Evolutionary conservation across 2,888 invertebrate species (phyloP).

Genomic region (Cacoxenus indagator): DNA sequence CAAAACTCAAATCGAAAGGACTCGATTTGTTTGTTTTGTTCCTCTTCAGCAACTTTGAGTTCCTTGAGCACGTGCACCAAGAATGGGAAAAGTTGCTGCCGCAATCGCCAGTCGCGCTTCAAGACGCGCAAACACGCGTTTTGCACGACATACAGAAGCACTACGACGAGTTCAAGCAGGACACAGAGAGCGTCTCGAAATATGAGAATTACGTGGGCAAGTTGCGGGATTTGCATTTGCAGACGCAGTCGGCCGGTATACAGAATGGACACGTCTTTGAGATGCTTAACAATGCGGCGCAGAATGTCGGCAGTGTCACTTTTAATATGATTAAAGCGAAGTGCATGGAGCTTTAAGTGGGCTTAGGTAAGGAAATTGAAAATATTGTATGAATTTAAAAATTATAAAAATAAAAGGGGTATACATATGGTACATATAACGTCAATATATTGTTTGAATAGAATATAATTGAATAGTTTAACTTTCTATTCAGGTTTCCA

Average conservation of each 20-base stretch:
- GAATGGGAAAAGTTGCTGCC: slow-evolving; percentile 53
- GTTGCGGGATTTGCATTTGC: slow-evolving; percentile 46
- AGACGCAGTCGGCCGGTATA: slow-evolving; percentile 27
- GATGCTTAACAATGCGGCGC: slow-evolving; percentile 58
- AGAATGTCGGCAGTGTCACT: slow-evolving; percentile 62
- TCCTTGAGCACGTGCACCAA: slow-evolving; percentile 56
- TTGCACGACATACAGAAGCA: slow-evolving; percentile 51
- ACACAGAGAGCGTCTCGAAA: slow-evolving; percentile 56
- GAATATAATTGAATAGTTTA: too few species aligned
- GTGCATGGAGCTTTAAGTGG: slow-evolving; percentile 45
- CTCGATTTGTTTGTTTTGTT: slow-evolving; percentile 60
- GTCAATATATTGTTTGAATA: too few species aligned
- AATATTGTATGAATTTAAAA: slow-evolving; percentile 9
- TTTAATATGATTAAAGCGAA: slow-evolving; percentile 60
- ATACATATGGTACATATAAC: too few species aligned
- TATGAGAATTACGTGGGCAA: slow-evolving; percentile 54
- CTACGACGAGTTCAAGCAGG: slow-evolving; percentile 54
- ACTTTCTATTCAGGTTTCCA: too few species aligned
- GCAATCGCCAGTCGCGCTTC: slow-evolving; percentile 37
- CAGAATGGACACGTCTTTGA: slow-evolving; percentile 57
- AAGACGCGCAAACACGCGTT: slow-evolving; percentile 41
- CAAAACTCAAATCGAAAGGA: slow-evolving; percentile 54
- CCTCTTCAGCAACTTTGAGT: slow-evolving; percentile 64
- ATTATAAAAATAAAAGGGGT: background rate
- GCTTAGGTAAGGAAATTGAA: slow-evolving; percentile 24